A percentile compares a stretch with the other conserved stretches of the same genome.
Evolutionary conservation across 2,888 invertebrate genomes (phyloP).

Genomic region (Lasioglossum leucozonium): DNA sequence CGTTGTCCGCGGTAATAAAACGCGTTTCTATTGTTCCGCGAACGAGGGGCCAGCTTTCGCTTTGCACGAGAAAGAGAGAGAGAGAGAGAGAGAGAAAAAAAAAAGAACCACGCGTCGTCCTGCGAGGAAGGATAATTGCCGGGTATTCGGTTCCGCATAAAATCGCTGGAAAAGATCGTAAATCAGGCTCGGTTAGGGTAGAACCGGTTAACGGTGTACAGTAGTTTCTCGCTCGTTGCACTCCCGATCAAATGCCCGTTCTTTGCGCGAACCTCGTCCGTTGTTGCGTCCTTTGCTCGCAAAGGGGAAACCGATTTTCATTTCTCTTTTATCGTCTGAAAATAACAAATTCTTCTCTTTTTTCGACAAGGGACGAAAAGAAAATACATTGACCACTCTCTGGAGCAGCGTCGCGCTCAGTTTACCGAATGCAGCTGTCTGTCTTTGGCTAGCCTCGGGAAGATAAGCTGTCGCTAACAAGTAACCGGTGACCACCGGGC

Average conservation of each 20-base stretch:
- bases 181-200: slow-evolving; percentile 5
- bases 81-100: neutral
- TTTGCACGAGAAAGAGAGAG: neutral
- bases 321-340: too few relatives aligned
- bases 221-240: neutral
- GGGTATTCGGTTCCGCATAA: slow-evolving; percentile 1
- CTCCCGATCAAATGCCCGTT: neutral
- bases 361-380: too few relatives aligned
- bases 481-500: neutral
- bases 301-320: neutral
- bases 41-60: neutral
- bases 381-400: neutral
- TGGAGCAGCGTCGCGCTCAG: too few relatives aligned
- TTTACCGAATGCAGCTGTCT: neutral
- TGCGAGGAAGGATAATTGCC: slow-evolving; percentile 27
- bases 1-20: slow-evolving; percentile 7
- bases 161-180: slow-evolving; percentile 31
- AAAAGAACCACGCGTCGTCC: neutral
- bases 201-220: neutral
- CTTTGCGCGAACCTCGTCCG: neutral
- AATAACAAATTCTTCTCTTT: too few relatives aligned
- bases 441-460: neutral
- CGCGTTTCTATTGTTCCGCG: neutral
- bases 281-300: too few relatives aligned
- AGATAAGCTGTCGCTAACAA: neutral